phyloP scores from a whole-genome alignment of 92 coral and sea anemone genomes.

The Phenganax marumi region DNA sequence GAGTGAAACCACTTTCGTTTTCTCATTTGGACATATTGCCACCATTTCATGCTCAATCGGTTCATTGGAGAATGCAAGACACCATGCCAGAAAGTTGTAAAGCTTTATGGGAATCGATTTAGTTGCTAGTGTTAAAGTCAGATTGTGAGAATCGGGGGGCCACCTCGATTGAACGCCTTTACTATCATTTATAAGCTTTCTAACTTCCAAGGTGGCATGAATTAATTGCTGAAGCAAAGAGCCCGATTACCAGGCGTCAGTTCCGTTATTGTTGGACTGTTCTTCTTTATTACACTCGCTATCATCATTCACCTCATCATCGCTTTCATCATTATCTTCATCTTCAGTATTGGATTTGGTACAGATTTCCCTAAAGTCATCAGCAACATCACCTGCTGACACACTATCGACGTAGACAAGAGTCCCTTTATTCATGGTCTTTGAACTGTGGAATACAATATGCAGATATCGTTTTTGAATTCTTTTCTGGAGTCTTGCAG shows the following conservation, averaged over 20 bases:
- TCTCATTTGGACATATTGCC: background rate
- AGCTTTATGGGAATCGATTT: background rate
- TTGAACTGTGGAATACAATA: background rate
- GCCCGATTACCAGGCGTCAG: background rate
- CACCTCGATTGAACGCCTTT: background rate
- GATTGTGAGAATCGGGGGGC: background rate
- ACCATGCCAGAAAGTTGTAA: background rate
- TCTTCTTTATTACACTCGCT: background rate
- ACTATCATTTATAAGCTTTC: background rate
- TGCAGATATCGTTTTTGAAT: background rate
- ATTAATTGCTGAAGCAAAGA: background rate
- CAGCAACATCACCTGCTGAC: background rate
- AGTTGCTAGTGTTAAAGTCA: background rate
- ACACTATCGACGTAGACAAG: background rate
- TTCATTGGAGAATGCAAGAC: conserved; percentile 4
- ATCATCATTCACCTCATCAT: background rate
- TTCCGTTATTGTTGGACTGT: background rate
- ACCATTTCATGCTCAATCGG: background rate
- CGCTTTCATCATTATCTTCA: background rate
- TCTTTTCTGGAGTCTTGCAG: background rate
- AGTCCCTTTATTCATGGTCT: background rate
- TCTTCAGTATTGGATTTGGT: background rate
- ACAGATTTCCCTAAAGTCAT: background rate
- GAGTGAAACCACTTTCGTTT: background rate
- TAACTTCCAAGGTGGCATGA: background rate